These are phyloP conservation scores for Chrysolina haemoptera DNA, from an alignment of 2,888 invertebrate genomes.

Conservation along the genomic window DNA sequence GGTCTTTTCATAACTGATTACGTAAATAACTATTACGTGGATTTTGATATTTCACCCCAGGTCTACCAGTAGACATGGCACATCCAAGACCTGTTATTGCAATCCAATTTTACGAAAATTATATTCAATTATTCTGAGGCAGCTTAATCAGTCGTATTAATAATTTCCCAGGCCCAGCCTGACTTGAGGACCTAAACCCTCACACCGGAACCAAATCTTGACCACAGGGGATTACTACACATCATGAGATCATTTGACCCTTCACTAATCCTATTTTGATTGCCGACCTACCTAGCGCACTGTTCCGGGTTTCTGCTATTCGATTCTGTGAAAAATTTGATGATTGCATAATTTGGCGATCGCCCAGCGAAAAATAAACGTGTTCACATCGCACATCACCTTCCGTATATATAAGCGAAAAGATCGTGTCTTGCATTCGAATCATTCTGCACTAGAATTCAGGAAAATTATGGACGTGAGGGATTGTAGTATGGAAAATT, in stretches of 20 bases:
- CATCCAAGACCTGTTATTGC: too few relatives aligned
- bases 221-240: slow-evolving; percentile 1
- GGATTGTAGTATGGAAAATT: too few relatives aligned
- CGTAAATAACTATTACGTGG: too few relatives aligned
- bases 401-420: not conserved
- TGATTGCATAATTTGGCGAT: not conserved
- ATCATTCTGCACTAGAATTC: not conserved
- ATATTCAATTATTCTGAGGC: too few relatives aligned
- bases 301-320: not conserved
- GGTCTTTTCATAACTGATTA: too few relatives aligned
- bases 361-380: not conserved
- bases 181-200: not conserved
- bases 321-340: not conserved
- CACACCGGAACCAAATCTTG: not conserved
- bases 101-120: too few relatives aligned
- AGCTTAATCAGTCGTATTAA: not conserved
- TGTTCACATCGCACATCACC: not conserved
- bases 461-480: too few relatives aligned
- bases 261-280: not conserved
- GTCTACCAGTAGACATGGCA: too few relatives aligned
- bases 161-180: not conserved
- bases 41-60: too few relatives aligned
- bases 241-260: slow-evolving; percentile 1
- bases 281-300: not conserved
- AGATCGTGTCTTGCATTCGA: not conserved